These are phyloP conservation scores for Sebastes paucispinis DNA, from an alignment of 2,797 vertebrate species.

Conservation along the genomic window DNA sequence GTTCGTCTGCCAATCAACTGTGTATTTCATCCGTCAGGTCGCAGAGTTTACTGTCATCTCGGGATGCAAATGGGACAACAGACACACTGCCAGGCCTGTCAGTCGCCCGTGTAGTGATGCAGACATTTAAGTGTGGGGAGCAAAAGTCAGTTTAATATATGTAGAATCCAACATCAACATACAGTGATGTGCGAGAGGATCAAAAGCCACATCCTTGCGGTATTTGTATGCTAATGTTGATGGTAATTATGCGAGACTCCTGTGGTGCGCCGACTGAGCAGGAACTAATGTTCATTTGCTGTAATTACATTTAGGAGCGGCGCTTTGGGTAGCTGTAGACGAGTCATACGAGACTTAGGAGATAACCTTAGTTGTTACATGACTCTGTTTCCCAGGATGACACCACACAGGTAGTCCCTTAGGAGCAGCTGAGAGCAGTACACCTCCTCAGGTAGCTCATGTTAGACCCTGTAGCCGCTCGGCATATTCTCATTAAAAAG, in stretches of 20 bases:
- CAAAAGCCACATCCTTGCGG: constrained; percentile 19
- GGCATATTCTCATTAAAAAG: constrained; percentile 37
- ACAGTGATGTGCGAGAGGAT: constrained; percentile 14
- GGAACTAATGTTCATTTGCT: constrained; percentile 38
- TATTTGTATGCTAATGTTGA: constrained; percentile 28
- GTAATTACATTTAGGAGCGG: constrained; percentile 56
- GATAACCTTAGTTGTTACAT: constrained; percentile 27
- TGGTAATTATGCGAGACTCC: constrained; percentile 38
- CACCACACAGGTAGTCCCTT: constrained; percentile 26
- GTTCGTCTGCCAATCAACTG: constrained; percentile 18
- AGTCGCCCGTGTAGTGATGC: neutral
- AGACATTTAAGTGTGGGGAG: neutral
- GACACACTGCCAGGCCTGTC: neutral
- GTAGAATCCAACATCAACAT: constrained; percentile 7
- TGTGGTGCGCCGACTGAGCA: constrained; percentile 31
- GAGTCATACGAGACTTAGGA: constrained; percentile 13
- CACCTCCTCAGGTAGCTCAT: constrained; percentile 40
- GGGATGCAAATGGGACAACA: neutral
- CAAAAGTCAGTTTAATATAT: constrained; percentile 6
- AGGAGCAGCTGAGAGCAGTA: constrained; percentile 20
- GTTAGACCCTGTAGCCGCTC: constrained; percentile 22
- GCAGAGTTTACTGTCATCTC: neutral
- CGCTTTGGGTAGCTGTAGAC: neutral
- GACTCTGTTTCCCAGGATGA: constrained; percentile 29
- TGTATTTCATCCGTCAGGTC: constrained; percentile 9